These are phyloP conservation scores for Eudyptes chrysolophus DNA, from an alignment of 2,113 vertebrate species.

Conservation along the genomic window DNA sequence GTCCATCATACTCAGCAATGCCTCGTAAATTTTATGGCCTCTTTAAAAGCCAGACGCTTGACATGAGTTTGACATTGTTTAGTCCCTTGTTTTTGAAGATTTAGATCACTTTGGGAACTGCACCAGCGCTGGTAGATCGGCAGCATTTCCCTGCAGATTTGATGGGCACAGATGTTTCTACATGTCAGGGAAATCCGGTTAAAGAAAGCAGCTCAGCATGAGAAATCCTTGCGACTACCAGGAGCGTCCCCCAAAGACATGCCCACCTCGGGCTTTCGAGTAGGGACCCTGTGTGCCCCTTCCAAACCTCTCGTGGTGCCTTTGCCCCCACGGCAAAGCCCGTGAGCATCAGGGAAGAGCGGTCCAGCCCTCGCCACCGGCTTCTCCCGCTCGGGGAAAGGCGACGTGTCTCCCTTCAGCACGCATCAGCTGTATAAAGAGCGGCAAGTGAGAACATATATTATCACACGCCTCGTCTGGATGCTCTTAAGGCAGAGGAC, in stretches of 20 bases:
- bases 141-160: rapidly evolving
- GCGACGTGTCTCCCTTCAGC: rapidly evolving
- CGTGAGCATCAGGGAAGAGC: rapidly evolving
- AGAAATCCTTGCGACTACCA: background rate
- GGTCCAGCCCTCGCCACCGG: rapidly evolving
- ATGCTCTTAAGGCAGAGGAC: background rate
- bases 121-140: background rate
- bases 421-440: rapidly evolving
- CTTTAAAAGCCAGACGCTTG: background rate
- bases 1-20: rapidly evolving
- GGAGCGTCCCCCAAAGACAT: rapidly evolving
- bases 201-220: background rate
- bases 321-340: background rate
- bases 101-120: rapidly evolving
- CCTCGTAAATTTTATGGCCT: background rate
- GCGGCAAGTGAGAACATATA: rapidly evolving
- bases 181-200: background rate
- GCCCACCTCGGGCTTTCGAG: rapidly evolving
- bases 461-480: background rate
- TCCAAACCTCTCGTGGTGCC: background rate
- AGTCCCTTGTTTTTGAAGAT: background rate
- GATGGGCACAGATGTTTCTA: background rate
- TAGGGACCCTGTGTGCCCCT: rapidly evolving
- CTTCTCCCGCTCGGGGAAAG: rapidly evolving
- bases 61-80: background rate